Percentiles rank a stretch among this genome's conserved stretches.
Conservation (phyloP, 2,797 vertebrate genomes). For the Falco peregrinus region DNA sequence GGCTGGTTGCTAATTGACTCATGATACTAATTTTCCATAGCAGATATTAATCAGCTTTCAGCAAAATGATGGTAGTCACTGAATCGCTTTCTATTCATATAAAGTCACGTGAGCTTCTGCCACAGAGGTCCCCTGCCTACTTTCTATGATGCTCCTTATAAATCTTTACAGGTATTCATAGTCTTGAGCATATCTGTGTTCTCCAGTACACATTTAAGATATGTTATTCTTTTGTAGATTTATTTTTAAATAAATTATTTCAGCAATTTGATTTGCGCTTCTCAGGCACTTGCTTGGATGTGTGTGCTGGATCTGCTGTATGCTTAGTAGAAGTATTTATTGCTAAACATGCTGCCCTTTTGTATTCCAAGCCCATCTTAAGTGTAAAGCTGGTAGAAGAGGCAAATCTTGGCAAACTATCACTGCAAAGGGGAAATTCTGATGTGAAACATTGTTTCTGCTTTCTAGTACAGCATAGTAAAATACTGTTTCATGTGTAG, state of each 20-base stretch:
- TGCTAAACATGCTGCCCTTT: background rate
- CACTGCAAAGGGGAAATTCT: background rate
- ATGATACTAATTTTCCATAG: background rate
- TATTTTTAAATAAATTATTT: background rate
- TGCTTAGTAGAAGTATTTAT: background rate
- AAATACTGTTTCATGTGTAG: background rate
- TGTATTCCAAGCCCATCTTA: background rate
- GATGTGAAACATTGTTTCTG: background rate
- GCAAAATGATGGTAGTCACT: background rate
- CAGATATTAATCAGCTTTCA: background rate
- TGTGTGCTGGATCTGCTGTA: background rate
- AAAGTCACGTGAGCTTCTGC: background rate
- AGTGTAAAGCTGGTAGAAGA: background rate
- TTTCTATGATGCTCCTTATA: background rate
- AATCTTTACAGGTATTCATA: background rate
- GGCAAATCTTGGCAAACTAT: background rate
- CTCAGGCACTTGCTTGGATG: background rate
- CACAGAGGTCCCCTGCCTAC: background rate
- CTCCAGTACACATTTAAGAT: background rate
- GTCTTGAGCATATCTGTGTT: background rate
- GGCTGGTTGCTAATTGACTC: background rate
- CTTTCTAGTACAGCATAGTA: background rate
- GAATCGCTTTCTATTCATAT: background rate
- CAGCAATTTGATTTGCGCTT: background rate
- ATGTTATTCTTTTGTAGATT: rapidly evolving